phyloP scores from a whole-genome alignment of 1,140 invertebrate genomes.

The Agrypnia vestita region DNA sequence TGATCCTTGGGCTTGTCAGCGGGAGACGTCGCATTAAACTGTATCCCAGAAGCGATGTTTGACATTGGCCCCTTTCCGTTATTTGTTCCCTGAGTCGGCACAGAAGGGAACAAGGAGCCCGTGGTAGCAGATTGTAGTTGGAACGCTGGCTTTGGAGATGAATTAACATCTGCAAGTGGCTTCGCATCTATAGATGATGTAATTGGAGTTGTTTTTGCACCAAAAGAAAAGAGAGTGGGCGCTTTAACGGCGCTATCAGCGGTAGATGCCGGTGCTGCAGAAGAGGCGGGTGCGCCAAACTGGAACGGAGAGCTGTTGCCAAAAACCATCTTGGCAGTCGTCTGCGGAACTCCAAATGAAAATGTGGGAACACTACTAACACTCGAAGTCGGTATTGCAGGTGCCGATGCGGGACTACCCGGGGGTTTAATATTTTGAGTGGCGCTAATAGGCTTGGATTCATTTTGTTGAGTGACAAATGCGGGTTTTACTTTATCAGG shows the following conservation, averaged over 20 bases:
- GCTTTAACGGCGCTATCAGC: background rate
- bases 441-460: background rate
- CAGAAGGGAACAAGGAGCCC: constrained; percentile 28
- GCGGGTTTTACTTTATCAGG: constrained; percentile 21
- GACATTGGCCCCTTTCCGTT: background rate
- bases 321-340: constrained; percentile 17
- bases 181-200: background rate
- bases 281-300: constrained; percentile 14
- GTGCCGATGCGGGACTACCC: constrained; percentile 1
- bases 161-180: background rate
- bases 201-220: background rate
- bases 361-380: constrained; percentile 43
- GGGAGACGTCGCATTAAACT: background rate
- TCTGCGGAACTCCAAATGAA: constrained; percentile 45
- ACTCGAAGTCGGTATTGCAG: constrained; percentile 17
- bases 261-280: background rate
- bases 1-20: constrained; percentile 45
- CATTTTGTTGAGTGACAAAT: constrained; percentile 7
- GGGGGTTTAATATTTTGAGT: background rate
- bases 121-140: constrained; percentile 13
- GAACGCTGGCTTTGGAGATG: constrained; percentile 11
- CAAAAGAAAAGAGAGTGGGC: constrained; percentile 11
- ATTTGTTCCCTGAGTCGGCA: constrained; percentile 9
- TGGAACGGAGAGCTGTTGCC: constrained; percentile 36
- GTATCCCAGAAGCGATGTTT: background rate